Conservation (phyloP, 1,140 invertebrate species). For the Sycophila sp. region DNA sequence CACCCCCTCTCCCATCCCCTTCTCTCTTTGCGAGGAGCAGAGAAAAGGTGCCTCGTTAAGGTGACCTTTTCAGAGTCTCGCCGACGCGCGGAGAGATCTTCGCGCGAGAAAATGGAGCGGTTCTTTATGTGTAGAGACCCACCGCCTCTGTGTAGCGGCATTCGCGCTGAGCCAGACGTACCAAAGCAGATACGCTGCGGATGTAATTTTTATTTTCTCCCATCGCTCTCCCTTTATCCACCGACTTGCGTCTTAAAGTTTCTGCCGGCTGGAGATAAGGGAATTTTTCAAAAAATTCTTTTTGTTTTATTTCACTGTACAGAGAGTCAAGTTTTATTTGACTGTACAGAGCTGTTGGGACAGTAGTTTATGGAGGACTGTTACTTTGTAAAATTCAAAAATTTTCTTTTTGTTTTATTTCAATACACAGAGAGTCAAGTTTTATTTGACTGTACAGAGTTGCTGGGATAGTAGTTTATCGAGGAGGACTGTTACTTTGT, state of each 20-base stretch:
- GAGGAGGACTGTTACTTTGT: no score
- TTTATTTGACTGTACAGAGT: no score
- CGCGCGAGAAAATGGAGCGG: conserved; percentile 40
- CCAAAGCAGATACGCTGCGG: conserved; percentile 22
- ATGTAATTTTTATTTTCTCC: conserved; percentile 41
- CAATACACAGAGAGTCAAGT: no score
- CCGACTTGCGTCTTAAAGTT: neutral
- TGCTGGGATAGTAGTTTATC: no score
- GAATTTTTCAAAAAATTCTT: neutral
- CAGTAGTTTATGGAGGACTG: no score
- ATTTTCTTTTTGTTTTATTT: no score
- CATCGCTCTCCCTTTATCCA: neutral
- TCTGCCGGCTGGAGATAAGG: neutral
- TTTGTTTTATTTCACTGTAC: neutral
- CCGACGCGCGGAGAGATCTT: conserved; percentile 30
- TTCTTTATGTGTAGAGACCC: neutral
- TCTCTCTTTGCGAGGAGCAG: conserved; percentile 26
- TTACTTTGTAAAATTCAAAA: no score
- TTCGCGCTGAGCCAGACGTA: conserved; percentile 33
- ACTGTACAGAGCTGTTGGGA: no score
- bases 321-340: no score
- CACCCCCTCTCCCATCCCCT: no score
- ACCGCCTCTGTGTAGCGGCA: neutral
- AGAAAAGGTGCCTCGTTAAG: conserved; percentile 48
- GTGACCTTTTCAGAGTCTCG: conserved; percentile 48